Conservation (phyloP, 1,140 invertebrate species). For the Brachionus calyciflorus region DNA sequence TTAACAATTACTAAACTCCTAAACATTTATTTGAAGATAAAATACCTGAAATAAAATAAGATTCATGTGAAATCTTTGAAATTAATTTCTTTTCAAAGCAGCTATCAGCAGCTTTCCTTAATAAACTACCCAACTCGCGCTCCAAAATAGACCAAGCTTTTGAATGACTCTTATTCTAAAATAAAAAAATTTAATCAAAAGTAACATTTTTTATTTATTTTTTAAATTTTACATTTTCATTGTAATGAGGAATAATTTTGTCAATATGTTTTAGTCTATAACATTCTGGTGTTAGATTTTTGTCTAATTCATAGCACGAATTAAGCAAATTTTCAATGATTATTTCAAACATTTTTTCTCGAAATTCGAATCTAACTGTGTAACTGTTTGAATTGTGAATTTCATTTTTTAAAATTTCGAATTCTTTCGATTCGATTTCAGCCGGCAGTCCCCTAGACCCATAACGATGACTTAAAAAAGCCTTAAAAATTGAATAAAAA, state of each 20-base stretch:
- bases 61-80: not conserved
- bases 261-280: constrained; percentile 38
- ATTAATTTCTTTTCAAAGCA: constrained; percentile 18
- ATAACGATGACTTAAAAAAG: constrained; percentile 44
- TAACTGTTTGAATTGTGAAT: not conserved
- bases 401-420: constrained; percentile 2
- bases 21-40: not conserved
- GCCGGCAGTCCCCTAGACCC: constrained; percentile 67
- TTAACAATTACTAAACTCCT: too few relatives aligned
- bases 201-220: too few relatives aligned
- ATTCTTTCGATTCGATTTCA: not conserved
- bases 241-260: constrained; percentile 18
- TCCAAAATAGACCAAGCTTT: constrained; percentile 19
- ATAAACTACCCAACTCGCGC: not conserved
- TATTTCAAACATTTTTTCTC: not conserved
- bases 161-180: not conserved
- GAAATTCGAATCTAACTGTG: not conserved
- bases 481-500: not conserved
- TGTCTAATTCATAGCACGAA: constrained; percentile 12
- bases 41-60: constrained; percentile 20
- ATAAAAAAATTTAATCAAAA: too few relatives aligned
- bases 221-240: not conserved
- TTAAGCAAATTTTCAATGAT: constrained; percentile 38
- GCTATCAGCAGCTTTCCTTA: not conserved
- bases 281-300: constrained; percentile 15